Conservation (phyloP, 2,888 invertebrate species). For the Drosophila stalkeri region DNA sequence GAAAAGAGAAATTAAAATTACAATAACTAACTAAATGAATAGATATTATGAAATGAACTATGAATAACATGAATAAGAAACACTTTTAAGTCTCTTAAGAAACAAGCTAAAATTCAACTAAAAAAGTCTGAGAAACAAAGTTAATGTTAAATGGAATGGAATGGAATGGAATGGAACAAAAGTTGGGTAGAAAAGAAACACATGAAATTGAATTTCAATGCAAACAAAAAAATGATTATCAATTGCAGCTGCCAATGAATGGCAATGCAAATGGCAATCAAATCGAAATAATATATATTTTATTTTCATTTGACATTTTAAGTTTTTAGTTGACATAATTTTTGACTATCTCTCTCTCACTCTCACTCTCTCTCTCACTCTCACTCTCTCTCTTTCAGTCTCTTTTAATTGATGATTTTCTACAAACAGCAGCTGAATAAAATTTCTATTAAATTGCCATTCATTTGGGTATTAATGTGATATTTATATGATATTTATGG, state of each 20-base stretch:
- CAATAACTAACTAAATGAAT: no score
- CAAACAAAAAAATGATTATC: not conserved
- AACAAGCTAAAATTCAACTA: not conserved
- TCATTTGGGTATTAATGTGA: conserved; percentile 45
- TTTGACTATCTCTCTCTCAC: no score
- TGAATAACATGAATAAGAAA: no score
- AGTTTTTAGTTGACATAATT: not conserved
- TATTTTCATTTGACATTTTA: not conserved
- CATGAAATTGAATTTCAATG: not conserved
- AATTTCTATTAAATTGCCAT: conserved; percentile 29
- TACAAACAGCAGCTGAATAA: not conserved
- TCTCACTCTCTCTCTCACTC: not conserved
- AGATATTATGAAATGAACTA: no score
- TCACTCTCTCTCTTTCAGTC: not conserved
- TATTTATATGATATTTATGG: conserved; percentile 60
- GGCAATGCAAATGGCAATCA: not conserved
- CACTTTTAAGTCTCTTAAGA: not conserved
- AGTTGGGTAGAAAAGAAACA: not conserved
- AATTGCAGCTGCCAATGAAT: not conserved
- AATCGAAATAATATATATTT: not conserved
- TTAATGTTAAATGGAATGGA: not conserved
- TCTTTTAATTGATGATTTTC: not conserved
- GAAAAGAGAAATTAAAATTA: no score
- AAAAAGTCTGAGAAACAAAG: not conserved
- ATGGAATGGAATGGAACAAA: no score